Conservation (phyloP, 2,113 vertebrate species). For the Abramis brama region DNA sequence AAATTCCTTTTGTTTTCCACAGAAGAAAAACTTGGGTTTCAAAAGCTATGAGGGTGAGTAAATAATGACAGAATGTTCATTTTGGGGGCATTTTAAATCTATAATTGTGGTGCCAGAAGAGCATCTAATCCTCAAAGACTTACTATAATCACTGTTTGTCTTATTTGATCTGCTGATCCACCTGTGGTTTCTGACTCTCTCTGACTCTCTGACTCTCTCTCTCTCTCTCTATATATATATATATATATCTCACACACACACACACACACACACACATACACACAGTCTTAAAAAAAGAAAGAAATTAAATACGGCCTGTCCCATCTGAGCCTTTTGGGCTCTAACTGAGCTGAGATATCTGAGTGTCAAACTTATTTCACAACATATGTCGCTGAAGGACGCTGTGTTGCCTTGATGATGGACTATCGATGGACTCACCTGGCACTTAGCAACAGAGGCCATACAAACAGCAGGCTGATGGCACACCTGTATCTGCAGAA, state of each 20-base stretch:
- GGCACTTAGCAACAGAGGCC: conserved; percentile 49
- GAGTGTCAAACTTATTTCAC: conserved; percentile 39
- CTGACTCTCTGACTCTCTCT: not conserved
- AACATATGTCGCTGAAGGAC: conserved; percentile 26
- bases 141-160: not conserved
- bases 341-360: not conserved
- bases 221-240: not conserved
- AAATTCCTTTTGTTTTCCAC: not conserved
- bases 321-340: not conserved
- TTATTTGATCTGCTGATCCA: not conserved
- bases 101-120: not conserved
- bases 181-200: not conserved
- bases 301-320: not conserved
- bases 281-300: not conserved
- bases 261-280: too few relatives aligned
- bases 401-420: conserved; percentile 51
- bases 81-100: not conserved
- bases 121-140: conserved; percentile 12
- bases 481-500: conserved; percentile 30
- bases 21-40: not conserved
- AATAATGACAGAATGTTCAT: not conserved
- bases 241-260: too few relatives aligned
- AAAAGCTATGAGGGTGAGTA: not conserved
- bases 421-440: conserved; percentile 28
- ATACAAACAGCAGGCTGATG: conserved; percentile 49